phyloP scores from a whole-genome alignment of 1,140 invertebrate species.

The Probaryconus sp. region DNA sequence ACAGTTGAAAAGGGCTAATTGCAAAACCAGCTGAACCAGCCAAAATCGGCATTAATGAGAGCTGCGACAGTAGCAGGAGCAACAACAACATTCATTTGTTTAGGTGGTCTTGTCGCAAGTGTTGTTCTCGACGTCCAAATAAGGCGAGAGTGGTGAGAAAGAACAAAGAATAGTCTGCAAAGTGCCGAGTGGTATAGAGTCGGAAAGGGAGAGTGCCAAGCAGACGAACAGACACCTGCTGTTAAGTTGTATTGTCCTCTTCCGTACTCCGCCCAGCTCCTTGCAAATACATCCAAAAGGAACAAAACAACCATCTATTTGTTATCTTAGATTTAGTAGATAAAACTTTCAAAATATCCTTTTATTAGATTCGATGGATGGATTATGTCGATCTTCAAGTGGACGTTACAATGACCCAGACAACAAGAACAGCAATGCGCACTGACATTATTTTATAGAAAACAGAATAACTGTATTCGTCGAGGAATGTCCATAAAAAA shows the following conservation, averaged over 20 bases:
- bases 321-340: too few relatives aligned
- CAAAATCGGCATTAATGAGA: conserved; percentile 49
- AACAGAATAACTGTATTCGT: too few relatives aligned
- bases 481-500: too few relatives aligned
- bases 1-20: too few relatives aligned
- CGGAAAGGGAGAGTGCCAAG: conserved; percentile 25
- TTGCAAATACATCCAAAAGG: conserved; percentile 18
- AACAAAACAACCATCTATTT: conserved; percentile 1
- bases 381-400: too few relatives aligned
- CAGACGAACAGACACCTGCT: conserved; percentile 71
- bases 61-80: conserved; percentile 50
- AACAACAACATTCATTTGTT: conserved; percentile 62
- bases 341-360: too few relatives aligned
- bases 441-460: too few relatives aligned
- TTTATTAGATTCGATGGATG: too few relatives aligned
- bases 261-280: conserved; percentile 39
- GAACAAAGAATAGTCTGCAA: conserved; percentile 68
- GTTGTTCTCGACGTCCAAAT: conserved; percentile 62
- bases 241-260: conserved; percentile 68
- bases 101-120: conserved; percentile 55
- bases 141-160: conserved; percentile 68
- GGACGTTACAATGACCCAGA: too few relatives aligned
- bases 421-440: too few relatives aligned
- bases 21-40: too few relatives aligned
- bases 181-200: conserved; percentile 29